Evolutionary conservation across 2,797 vertebrate species (phyloP).

Genomic region (Gymnocypris eckloni): DNA sequence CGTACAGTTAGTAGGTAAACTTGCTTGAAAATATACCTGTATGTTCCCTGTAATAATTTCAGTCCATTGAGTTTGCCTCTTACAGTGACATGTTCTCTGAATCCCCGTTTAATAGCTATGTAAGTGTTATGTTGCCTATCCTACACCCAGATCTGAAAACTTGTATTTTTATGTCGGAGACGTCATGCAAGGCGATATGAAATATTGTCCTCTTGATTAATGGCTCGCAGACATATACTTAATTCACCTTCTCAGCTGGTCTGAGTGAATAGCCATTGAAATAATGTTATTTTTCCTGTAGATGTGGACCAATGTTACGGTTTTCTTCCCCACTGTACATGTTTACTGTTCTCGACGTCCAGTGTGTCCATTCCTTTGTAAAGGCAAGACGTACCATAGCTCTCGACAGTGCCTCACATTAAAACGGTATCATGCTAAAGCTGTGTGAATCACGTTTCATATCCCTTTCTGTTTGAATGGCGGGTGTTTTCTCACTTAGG

Average conservation of each 20-base stretch:
- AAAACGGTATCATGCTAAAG: conserved; percentile 40
- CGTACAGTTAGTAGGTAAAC: neutral
- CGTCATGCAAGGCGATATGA: conserved; percentile 9
- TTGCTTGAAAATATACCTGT: neutral
- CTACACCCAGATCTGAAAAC: neutral
- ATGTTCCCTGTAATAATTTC: neutral
- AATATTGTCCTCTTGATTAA: neutral
- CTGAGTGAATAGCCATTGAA: conserved; percentile 51
- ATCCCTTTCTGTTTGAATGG: neutral
- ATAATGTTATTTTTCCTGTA: conserved; percentile 10
- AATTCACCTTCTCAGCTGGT: conserved; percentile 51
- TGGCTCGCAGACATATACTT: neutral
- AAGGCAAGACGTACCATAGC: conserved; percentile 27
- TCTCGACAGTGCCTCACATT: conserved; percentile 41
- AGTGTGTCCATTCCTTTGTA: conserved; percentile 34
- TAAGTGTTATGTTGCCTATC: neutral
- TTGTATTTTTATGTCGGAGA: neutral
- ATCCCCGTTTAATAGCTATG: neutral
- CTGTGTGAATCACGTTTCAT: neutral
- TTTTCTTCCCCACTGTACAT: conserved; percentile 8
- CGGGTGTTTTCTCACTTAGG: no score
- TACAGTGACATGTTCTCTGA: neutral
- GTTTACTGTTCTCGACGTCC: neutral
- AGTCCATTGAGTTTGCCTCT: neutral
- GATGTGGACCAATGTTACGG: conserved; percentile 51